Conservation (phyloP, 2,888 invertebrate genomes). For the Acleris cristana region DNA sequence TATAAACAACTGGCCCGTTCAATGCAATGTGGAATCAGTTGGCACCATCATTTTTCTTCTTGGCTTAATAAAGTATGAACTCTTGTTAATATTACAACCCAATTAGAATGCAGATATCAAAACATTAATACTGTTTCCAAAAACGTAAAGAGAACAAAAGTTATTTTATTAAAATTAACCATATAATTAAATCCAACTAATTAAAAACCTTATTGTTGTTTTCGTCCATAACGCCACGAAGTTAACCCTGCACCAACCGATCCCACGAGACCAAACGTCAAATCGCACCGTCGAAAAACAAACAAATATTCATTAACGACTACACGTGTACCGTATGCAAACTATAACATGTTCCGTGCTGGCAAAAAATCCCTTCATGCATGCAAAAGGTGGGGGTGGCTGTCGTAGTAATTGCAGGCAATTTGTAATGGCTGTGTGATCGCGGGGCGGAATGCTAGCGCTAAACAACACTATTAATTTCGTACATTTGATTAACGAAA, state of each 20-base stretch:
- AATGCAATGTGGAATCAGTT: too few relatives aligned
- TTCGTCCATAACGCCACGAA: background rate
- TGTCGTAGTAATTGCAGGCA: constrained; percentile 76
- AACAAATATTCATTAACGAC: constrained; percentile 48
- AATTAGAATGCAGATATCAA: too few relatives aligned
- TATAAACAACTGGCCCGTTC: constrained; percentile 9
- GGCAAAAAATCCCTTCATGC: constrained; percentile 56
- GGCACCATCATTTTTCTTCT: too few relatives aligned
- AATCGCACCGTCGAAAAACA: constrained; percentile 24
- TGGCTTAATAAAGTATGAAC: too few relatives aligned
- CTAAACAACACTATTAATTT: constrained; percentile 83
- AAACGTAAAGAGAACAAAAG: too few relatives aligned
- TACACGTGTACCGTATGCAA: constrained; percentile 46
- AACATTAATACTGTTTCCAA: too few relatives aligned
- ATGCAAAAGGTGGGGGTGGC: constrained; percentile 59
- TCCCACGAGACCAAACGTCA: constrained; percentile 16
- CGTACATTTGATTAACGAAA: constrained; percentile 84
- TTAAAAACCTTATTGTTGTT: background rate
- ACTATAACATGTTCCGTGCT: constrained; percentile 57
- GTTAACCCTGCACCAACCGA: constrained; percentile 19
- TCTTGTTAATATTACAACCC: too few relatives aligned
- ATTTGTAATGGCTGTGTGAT: constrained; percentile 82
- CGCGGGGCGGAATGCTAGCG: constrained; percentile 77
- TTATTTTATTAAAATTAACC: too few relatives aligned
- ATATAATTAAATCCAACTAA: background rate